Conservation (phyloP, 2,113 vertebrate genomes). For the Pangasianodon gigas region DNA sequence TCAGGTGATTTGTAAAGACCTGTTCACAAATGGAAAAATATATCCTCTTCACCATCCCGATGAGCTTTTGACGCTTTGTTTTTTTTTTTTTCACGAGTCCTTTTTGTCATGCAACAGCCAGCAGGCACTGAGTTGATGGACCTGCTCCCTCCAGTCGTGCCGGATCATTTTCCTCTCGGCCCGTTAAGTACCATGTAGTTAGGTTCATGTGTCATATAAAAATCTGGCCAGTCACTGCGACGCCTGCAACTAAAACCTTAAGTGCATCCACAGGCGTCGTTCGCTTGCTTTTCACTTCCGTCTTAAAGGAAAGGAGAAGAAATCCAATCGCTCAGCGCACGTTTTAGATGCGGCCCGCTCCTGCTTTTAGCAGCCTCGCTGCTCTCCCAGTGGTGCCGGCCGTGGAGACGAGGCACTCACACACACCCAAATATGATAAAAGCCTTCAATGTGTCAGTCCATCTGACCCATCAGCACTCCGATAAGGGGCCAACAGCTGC, state of each 20-base stretch:
- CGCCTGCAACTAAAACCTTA: slow-evolving; percentile 87
- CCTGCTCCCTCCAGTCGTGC: slow-evolving; percentile 71
- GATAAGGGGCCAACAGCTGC: slow-evolving; percentile 32
- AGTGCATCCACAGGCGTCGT: slow-evolving; percentile 82
- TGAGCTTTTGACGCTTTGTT: slow-evolving; percentile 74
- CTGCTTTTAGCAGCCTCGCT: slow-evolving; percentile 70
- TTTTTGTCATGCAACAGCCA: slow-evolving; percentile 78
- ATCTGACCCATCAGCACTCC: slow-evolving; percentile 46
- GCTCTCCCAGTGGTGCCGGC: slow-evolving; percentile 56
- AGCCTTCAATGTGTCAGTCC: slow-evolving; percentile 47
- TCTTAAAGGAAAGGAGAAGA: slow-evolving; percentile 79
- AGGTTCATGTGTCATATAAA: slow-evolving; percentile 86
- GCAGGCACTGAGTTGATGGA: slow-evolving; percentile 74
- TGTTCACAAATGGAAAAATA: slow-evolving; percentile 60
- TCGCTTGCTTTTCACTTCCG: slow-evolving; percentile 77
- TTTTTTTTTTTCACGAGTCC: slow-evolving; percentile 71
- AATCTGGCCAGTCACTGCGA: slow-evolving; percentile 78
- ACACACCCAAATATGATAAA: slow-evolving; percentile 59
- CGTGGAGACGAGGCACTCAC: slow-evolving; percentile 52
- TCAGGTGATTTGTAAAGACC: slow-evolving; percentile 1
- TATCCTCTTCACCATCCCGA: slow-evolving; percentile 67
- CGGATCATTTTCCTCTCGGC: slow-evolving; percentile 78
- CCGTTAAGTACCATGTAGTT: slow-evolving; percentile 79
- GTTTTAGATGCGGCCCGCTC: slow-evolving; percentile 61
- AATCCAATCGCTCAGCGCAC: slow-evolving; percentile 78